These are phyloP conservation scores for Aelia acuminata DNA, from an alignment of 2,888 invertebrate species.

Conservation along the genomic window DNA sequence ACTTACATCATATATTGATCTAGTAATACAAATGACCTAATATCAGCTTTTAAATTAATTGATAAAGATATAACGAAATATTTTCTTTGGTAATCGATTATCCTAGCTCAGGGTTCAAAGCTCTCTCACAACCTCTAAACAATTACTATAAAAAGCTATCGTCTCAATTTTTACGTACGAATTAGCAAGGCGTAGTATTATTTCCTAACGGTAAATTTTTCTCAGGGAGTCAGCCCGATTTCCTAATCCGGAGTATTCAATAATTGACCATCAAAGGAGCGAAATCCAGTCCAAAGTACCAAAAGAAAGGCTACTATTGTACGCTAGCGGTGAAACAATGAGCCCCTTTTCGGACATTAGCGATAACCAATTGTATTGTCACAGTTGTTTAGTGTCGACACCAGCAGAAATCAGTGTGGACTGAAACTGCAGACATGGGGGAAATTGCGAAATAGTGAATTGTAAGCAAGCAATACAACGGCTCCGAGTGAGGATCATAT, in stretches of 20 bases:
- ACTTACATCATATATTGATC: too few relatives aligned
- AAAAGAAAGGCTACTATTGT: conserved; percentile 20
- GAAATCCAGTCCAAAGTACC: not conserved
- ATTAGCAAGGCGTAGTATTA: not conserved
- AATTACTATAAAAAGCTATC: conserved; percentile 7
- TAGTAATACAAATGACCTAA: too few relatives aligned
- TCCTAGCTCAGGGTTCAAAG: not conserved
- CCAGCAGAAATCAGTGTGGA: conserved; percentile 43
- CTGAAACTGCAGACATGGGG: conserved; percentile 41
- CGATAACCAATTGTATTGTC: conserved; percentile 46
- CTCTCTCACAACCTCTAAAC: not conserved
- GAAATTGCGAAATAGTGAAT: conserved; percentile 46
- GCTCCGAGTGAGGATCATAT: conserved; percentile 1
- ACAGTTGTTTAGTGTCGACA: conserved; percentile 27
- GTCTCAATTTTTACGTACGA: not conserved
- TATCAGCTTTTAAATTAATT: too few relatives aligned
- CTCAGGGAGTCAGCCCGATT: conserved; percentile 5
- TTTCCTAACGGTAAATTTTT: conserved; percentile 1
- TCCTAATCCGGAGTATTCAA: conserved; percentile 1
- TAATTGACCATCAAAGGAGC: conserved; percentile 19
- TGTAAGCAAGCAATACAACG: conserved; percentile 6
- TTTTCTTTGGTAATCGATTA: not conserved
- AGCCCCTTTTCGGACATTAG: conserved; percentile 22
- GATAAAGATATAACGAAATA: not conserved
- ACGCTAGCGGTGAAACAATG: conserved; percentile 7